These are phyloP conservation scores for Drosophila sucinea DNA, from an alignment of 1,140 invertebrate species.

Conservation along the genomic window DNA sequence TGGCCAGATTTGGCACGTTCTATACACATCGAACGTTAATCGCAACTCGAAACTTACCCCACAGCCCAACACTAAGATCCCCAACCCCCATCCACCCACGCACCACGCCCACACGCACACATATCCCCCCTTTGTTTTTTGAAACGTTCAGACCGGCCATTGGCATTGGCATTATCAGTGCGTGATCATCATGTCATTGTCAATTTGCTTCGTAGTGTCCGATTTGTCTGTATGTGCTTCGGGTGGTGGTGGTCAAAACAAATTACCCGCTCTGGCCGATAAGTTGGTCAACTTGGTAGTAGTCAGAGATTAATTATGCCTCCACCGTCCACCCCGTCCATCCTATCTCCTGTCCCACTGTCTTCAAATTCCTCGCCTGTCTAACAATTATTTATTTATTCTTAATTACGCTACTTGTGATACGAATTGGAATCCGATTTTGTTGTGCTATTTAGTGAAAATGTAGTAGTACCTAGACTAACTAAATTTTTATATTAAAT, in stretches of 20 bases:
- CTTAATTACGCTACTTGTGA: slow-evolving; percentile 1
- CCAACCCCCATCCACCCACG: background rate
- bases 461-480: background rate
- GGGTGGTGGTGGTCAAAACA: slow-evolving; percentile 44
- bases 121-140: slow-evolving; percentile 8
- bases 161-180: slow-evolving; percentile 60
- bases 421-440: background rate
- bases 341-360: background rate
- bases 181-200: slow-evolving; percentile 63
- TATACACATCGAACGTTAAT: slow-evolving; percentile 24
- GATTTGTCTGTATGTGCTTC: background rate
- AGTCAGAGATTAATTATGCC: slow-evolving; percentile 35
- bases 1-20: slow-evolving; percentile 50
- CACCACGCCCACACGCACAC: slow-evolving; percentile 4
- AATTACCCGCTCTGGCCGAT: slow-evolving; percentile 61
- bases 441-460: background rate
- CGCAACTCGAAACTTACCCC: background rate
- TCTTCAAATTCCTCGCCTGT: background rate
- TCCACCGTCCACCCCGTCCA: slow-evolving; percentile 12
- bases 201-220: slow-evolving; percentile 54
- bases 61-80: slow-evolving; percentile 43
- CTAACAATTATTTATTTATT: slow-evolving; percentile 5
- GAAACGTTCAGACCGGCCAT: background rate
- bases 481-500: too few relatives aligned
- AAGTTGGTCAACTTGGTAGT: slow-evolving; percentile 29